Percentiles rank a stretch among this genome's conserved stretches.
These are phyloP conservation scores for Motacilla alba DNA, from an alignment of 2,113 vertebrate species.

Conservation along the genomic window DNA sequence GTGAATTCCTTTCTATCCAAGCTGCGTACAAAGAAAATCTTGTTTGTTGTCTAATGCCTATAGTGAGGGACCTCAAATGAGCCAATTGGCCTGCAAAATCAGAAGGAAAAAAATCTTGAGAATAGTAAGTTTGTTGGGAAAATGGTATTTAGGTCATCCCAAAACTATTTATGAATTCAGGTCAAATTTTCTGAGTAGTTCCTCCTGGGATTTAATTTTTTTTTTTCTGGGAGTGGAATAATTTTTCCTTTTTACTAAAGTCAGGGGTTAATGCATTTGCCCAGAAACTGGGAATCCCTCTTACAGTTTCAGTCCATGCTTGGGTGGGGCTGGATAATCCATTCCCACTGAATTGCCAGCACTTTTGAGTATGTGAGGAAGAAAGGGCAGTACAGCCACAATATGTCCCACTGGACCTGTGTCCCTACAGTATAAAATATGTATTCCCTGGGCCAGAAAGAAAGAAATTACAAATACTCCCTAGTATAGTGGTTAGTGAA, in stretches of 20 bases:
- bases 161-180: conserved; percentile 2
- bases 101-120: not conserved
- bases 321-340: not conserved
- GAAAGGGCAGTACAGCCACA: not conserved
- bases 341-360: not conserved
- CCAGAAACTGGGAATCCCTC: not conserved
- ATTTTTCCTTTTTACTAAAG: not conserved
- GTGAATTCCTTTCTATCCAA: not conserved
- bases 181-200: not conserved
- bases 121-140: not conserved
- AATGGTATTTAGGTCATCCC: not conserved
- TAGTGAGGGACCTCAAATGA: not conserved
- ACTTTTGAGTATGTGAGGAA: not conserved
- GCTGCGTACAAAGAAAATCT: not conserved
- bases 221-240: not conserved
- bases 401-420: not conserved
- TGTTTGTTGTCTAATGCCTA: not conserved
- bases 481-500: not conserved
- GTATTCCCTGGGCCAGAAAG: not conserved
- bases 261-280: not conserved
- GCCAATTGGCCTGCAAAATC: not conserved
- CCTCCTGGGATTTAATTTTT: not conserved
- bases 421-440: not conserved
- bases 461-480: not conserved
- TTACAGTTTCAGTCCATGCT: not conserved